These are phyloP conservation scores for Chascanopsetta lugubris DNA, from an alignment of 2,113 vertebrate genomes.

Conservation along the genomic window DNA sequence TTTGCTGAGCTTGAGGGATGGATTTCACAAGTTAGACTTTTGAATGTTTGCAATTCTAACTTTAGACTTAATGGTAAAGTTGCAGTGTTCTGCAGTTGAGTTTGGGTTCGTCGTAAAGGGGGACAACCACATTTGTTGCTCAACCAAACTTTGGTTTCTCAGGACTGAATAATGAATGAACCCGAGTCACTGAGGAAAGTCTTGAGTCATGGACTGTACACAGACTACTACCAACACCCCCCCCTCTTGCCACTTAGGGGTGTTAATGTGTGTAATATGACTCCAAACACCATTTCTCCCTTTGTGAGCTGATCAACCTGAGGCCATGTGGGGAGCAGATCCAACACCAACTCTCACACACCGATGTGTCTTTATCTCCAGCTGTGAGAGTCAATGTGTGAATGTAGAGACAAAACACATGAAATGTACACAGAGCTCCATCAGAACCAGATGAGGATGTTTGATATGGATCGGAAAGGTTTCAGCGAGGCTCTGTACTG, in stretches of 20 bases:
- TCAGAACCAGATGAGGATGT: neutral
- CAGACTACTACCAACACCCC: too few relatives aligned
- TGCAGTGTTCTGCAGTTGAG: neutral
- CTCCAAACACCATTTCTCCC: constrained; percentile 51
- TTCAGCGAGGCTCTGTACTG: neutral
- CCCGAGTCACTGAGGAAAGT: constrained; percentile 2
- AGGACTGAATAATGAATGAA: constrained; percentile 65
- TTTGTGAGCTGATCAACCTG: constrained; percentile 56
- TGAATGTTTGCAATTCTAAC: neutral
- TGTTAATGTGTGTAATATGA: constrained; percentile 61
- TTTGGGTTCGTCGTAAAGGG: neutral
- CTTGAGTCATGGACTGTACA: too few relatives aligned
- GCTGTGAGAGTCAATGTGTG: constrained; percentile 32
- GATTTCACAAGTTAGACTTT: neutral
- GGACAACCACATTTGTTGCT: constrained; percentile 15
- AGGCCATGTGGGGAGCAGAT: constrained; percentile 45
- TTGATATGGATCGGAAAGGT: constrained; percentile 1
- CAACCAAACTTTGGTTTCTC: constrained; percentile 32
- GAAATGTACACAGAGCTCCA: constrained; percentile 24
- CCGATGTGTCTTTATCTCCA: constrained; percentile 45
- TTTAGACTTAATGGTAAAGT: neutral
- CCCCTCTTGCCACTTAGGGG: constrained; percentile 49
- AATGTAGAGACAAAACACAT: constrained; percentile 30
- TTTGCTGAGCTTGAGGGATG: neutral
- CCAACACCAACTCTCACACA: constrained; percentile 7